Percentiles rank a stretch among this genome's conserved stretches.
These are phyloP conservation scores for Albula glossodonta DNA, from an alignment of 2,113 vertebrate species.

Conservation along the genomic window DNA sequence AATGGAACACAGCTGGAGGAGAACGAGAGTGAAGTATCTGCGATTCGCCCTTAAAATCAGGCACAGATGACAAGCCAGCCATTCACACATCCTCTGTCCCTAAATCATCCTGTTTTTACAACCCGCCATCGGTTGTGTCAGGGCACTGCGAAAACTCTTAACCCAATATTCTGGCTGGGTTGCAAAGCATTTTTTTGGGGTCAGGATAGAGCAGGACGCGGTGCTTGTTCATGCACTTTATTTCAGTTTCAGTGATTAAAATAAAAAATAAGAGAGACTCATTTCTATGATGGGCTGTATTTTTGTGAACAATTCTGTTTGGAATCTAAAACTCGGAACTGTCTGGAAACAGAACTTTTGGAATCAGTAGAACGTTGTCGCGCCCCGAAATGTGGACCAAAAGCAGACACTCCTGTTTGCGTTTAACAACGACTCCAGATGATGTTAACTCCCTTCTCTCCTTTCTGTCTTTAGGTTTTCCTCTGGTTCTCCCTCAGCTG, in stretches of 20 bases:
- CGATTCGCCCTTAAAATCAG: neutral
- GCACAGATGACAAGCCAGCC: neutral
- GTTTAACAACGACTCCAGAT: constrained; percentile 11
- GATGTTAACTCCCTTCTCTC: neutral
- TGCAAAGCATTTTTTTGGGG: neutral
- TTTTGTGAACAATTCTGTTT: neutral
- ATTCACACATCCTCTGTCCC: neutral
- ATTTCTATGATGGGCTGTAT: neutral
- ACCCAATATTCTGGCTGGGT: neutral
- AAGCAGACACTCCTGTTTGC: constrained; percentile 21
- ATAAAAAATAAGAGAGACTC: neutral
- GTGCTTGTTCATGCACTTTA: neutral
- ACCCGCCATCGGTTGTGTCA: neutral
- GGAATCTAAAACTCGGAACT: neutral
- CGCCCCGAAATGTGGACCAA: neutral
- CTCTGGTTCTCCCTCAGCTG: constrained; percentile 40
- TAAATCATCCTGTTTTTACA: neutral
- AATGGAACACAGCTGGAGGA: constrained; percentile 1
- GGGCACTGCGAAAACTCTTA: neutral
- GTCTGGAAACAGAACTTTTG: neutral
- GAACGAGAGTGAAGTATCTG: neutral
- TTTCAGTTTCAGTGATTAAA: neutral
- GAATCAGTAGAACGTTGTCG: neutral
- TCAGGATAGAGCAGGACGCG: neutral
- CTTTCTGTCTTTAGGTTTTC: constrained; percentile 32